A percentile compares a stretch with the other conserved stretches of the same genome.
Evolutionary conservation across 2,113 vertebrate species (phyloP).

Genomic region (Amazona guildingii): DNA sequence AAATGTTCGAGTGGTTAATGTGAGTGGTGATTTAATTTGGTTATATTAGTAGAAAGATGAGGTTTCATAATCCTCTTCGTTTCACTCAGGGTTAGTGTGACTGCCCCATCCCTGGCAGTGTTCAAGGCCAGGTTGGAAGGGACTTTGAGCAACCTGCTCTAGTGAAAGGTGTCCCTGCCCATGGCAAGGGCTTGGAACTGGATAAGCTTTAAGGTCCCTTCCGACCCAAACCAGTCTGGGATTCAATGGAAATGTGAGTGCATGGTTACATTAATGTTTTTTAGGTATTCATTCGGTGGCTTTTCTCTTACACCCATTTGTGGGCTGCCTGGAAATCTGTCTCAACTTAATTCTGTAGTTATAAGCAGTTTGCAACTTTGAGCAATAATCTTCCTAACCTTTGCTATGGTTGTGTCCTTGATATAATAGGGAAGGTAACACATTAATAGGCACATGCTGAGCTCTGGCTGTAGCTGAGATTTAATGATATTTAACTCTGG

Average conservation of each 20-base stretch:
- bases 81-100: not conserved
- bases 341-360: constrained; percentile 9
- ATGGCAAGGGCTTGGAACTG: not conserved
- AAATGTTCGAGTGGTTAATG: constrained; percentile 15
- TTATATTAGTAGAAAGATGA: constrained; percentile 53
- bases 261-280: not conserved
- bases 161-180: not conserved
- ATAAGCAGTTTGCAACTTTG: constrained; percentile 42
- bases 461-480: constrained; percentile 83
- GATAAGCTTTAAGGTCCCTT: not conserved
- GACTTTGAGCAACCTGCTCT: not conserved
- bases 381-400: constrained; percentile 57
- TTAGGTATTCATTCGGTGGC: not conserved
- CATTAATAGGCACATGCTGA: constrained; percentile 84
- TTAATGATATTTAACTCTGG: constrained; percentile 91
- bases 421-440: constrained; percentile 62
- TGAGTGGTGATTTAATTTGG: constrained; percentile 47
- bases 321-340: not conserved
- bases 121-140: not conserved
- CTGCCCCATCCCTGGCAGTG: not conserved
- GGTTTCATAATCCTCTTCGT: constrained; percentile 24
- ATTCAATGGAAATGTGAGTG: not conserved
- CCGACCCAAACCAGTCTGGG: not conserved
- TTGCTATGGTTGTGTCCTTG: constrained; percentile 78
- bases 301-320: not conserved